phyloP scores from a whole-genome alignment of 1,140 invertebrate genomes.

The Drosophila truncata region DNA sequence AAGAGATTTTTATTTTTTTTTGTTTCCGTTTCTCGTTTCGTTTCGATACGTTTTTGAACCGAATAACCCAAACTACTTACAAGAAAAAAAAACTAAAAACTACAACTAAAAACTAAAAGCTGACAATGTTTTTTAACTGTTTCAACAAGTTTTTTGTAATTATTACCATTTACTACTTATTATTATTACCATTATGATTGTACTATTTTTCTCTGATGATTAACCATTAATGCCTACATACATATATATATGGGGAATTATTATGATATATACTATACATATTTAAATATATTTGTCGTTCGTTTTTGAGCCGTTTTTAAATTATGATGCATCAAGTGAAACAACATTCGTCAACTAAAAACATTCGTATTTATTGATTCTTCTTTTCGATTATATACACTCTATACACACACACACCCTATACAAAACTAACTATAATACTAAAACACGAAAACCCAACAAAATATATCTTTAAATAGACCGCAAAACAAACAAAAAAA shows the following conservation, averaged over 20 bases:
- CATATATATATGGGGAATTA: conserved; percentile 46
- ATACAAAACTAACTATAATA: conserved; percentile 42
- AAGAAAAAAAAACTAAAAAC: conserved; percentile 7
- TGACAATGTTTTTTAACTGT: conserved; percentile 76
- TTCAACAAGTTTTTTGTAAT: conserved; percentile 75
- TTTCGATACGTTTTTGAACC: conserved; percentile 39
- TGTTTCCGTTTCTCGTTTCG: conserved; percentile 52
- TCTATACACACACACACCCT: conserved; percentile 44
- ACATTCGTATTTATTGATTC: conserved; percentile 81
- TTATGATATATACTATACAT: conserved; percentile 58
- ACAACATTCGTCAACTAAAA: conserved; percentile 79
- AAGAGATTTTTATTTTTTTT: conserved; percentile 32
- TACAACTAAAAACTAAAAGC: conserved; percentile 45
- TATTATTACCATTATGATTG: conserved; percentile 64
- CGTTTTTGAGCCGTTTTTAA: conserved; percentile 78
- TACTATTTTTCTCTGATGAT: conserved; percentile 74
- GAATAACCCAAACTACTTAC: conserved; percentile 44
- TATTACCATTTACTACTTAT: conserved; percentile 70
- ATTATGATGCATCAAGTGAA: conserved; percentile 53
- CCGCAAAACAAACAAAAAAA: conserved; percentile 42
- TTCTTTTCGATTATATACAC: conserved; percentile 62
- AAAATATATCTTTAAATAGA: conserved; percentile 57
- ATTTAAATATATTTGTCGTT: conserved; percentile 72
- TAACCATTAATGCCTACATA: conserved; percentile 63
- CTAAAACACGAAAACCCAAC: conserved; percentile 33